Evolutionary conservation across 2,888 invertebrate genomes (phyloP).

Genomic region (Chrysopilus asiliformis): DNA sequence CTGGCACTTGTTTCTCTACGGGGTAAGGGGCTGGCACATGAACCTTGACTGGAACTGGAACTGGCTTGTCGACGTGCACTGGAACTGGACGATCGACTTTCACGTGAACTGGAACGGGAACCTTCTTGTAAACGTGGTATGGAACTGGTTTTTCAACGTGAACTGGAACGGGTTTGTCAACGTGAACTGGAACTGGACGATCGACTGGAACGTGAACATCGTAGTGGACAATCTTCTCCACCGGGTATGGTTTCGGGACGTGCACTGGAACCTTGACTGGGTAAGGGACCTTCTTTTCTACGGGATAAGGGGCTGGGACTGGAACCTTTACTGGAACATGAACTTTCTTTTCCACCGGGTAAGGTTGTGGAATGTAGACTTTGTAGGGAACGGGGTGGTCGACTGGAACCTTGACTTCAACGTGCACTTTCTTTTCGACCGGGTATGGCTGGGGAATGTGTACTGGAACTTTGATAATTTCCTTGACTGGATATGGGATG

Average conservation of each 20-base stretch:
- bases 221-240: constrained; percentile 59
- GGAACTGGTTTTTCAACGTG: constrained; percentile 45
- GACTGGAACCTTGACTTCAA: constrained; percentile 58
- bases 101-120: constrained; percentile 53
- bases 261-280: constrained; percentile 61
- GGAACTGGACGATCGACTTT: constrained; percentile 48
- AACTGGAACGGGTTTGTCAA: constrained; percentile 53
- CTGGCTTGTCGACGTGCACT: constrained; percentile 56
- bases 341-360: constrained; percentile 55
- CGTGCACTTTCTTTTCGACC: constrained; percentile 62
- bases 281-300: constrained; percentile 46
- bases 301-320: constrained; percentile 62
- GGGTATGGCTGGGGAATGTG: constrained; percentile 67
- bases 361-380: constrained; percentile 46
- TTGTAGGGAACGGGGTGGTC: constrained; percentile 68
- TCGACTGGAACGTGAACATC: constrained; percentile 55
- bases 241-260: constrained; percentile 61
- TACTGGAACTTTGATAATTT: constrained; percentile 64
- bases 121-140: constrained; percentile 46
- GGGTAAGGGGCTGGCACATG: constrained; percentile 53
- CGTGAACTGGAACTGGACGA: constrained; percentile 50
- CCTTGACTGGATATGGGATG: constrained; percentile 60
- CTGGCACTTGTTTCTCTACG: constrained; percentile 52
- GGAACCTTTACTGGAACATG: constrained; percentile 60
- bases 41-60: constrained; percentile 61